Evolutionary conservation across 2,888 invertebrate species (phyloP), one percentile per base, ranked within the genome.

Genomic region (Caenorhabditis sp.): DNA sequence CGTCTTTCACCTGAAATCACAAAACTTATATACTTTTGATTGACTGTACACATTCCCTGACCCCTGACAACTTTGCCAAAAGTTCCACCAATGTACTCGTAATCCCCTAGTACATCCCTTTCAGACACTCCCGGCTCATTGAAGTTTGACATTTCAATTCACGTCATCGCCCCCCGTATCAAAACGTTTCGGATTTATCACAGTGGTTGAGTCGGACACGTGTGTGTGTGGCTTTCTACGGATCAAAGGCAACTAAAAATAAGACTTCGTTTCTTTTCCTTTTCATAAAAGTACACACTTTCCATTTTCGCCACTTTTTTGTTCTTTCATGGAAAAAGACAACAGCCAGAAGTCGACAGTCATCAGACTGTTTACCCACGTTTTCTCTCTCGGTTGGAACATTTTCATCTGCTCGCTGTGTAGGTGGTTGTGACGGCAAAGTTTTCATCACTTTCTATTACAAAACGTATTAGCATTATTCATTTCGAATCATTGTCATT

Each of bases 141-240:
- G 7, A 19, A 19, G 5, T 47, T 22, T 54, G 16, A 4, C 14
- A 26, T 24, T 26, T 54, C 4, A 24, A 12, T 22, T 54, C 54
- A 26, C 54, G 54, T 54, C 54, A 54, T 0, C 24, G 14, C 24
- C 10, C 14, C 24, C 26, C 26, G 54, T n/a, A 54, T 54, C 26
- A 54, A 26, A 54, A 54, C 54, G 14, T 54, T 54, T 26, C 5
- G 26, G 54, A 54, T 54, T 54, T 54, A 26, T 54, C 54, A 54
- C 26, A 54, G 26, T 26, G 8, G 54, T 54, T n/a, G 47, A 47
- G 19, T 47, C 19, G 19, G 47, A 19, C 3, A 19, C 19, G 47
- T 19, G 19, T 10, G 19, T 19, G 47, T 19, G 47, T 47, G 47
- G 7, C 47, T 47, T 47, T 47, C n/a, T 5, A 14, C 6, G n/a